A percentile compares a stretch with the other conserved stretches of the same genome.
Conservation (phyloP, 2,888 invertebrate genomes). For the Chalcosyrphus nemorum region DNA sequence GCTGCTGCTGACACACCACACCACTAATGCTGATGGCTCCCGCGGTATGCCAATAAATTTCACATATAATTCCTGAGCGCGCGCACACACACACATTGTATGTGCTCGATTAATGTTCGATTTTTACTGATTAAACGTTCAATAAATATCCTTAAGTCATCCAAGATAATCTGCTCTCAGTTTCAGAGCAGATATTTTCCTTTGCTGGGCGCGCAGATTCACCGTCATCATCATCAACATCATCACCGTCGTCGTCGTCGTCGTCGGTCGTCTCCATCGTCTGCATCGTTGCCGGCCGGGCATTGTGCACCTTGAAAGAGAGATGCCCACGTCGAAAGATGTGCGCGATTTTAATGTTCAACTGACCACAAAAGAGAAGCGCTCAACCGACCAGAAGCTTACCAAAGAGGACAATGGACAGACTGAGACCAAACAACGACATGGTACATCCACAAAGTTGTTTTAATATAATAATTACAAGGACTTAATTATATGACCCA, state of each 20-base stretch:
- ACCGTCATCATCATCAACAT: constrained; percentile 57
- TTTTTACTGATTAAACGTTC: constrained; percentile 68
- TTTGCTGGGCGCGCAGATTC: constrained; percentile 56
- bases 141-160: constrained; percentile 73
- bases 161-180: constrained; percentile 63
- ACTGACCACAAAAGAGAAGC: constrained; percentile 58
- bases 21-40: constrained; percentile 41
- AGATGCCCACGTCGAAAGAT: constrained; percentile 26
- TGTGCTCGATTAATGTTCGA: constrained; percentile 70
- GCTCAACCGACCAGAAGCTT: constrained; percentile 21
- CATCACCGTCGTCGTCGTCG: constrained; percentile 52
- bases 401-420: constrained; percentile 48
- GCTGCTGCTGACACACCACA: not conserved
- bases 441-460: constrained; percentile 61
- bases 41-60: constrained; percentile 64
- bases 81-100: constrained; percentile 21
- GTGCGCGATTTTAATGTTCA: constrained; percentile 53
- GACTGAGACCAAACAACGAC: constrained; percentile 38
- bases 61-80: constrained; percentile 54
- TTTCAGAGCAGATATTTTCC: constrained; percentile 44
- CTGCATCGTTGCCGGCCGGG: constrained; percentile 30
- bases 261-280: constrained; percentile 26
- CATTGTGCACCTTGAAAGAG: constrained; percentile 18
- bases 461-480: constrained; percentile 73
- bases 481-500: constrained; percentile 72